Evolutionary conservation across 2,888 invertebrate species (phyloP), one percentile per base, ranked within the genome.

Genomic region (Pyrgus malvae): DNA sequence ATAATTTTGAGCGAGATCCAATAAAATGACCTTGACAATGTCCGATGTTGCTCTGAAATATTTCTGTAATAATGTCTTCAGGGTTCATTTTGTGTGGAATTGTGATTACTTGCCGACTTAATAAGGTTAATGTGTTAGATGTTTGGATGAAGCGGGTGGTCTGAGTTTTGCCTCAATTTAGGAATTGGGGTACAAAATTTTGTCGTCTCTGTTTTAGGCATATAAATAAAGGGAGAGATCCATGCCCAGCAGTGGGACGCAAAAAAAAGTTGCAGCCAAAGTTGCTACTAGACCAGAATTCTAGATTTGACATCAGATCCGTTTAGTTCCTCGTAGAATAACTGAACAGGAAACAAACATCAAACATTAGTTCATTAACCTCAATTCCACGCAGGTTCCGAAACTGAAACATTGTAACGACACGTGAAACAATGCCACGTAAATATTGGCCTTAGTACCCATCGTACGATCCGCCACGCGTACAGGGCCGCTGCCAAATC

Each of bases 1-100:
- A 54, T 53, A 29, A 45, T 54, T 59, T 56, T 56, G 48, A 59
- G 56, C 56, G 12, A 46, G 46, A 48, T 56, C 56, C 59, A 59
- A 56, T 56, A 31, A 50, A 41, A 40, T 31, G 23, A 48, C 59
- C 59, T 59, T 59, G 54, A 53, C 37, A 27, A 33, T 49, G 46
- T 45, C 23, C 46, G 35, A 14, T 42, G 44, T 16, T 17, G 23
- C 44, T 35, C 51, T 45, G 37, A 45, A 45, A 53, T 53, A 53
- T 38, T 45, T 51, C 35, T 35, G 42, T 16, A 14, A 51, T 23
- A 33, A 37, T 11, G 17, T 3, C 17, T 25, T 27, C 25, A 9
- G 37, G 48, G 21, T 11, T 23, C 27, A 21, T 35, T 35, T 41
- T 17, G 45, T 33, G 33, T 23, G 33, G 31, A 50, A 42, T 35